Evolutionary conservation across 2,797 vertebrate genomes (phyloP).

Genomic region (Acrocephalus scirpaceus): DNA sequence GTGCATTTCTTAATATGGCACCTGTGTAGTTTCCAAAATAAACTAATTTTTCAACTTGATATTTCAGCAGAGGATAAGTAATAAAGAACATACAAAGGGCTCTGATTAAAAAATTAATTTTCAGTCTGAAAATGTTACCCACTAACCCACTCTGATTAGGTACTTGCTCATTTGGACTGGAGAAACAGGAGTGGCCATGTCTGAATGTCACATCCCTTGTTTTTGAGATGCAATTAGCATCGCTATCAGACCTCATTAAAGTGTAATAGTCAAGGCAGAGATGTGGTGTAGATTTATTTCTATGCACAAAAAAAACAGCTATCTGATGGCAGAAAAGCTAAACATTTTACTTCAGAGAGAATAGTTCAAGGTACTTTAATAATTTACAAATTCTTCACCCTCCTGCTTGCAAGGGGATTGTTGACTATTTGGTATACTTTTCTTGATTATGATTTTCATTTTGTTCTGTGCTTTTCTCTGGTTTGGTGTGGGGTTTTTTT

Average conservation of each 20-base stretch:
- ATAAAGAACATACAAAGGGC: neutral
- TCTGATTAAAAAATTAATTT: neutral
- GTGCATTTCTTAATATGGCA: neutral
- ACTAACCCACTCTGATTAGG: neutral
- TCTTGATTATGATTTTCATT: neutral
- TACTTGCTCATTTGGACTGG: neutral
- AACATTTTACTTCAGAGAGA: neutral
- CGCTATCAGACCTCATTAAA: neutral
- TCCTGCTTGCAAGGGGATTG: neutral
- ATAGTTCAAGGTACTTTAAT: neutral
- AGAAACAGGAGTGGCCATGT: neutral
- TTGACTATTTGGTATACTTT: neutral
- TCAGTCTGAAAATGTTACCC: neutral
- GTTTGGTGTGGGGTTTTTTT: neutral
- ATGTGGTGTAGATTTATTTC: neutral
- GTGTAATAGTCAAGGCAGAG: neutral
- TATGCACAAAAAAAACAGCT: neutral
- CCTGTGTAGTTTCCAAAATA: neutral
- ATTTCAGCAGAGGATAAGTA: neutral
- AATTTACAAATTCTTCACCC: neutral
- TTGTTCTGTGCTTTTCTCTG: neutral
- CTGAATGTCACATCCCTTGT: rapidly evolving
- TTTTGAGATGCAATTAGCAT: neutral
- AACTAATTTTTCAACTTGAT: neutral
- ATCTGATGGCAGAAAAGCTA: neutral